Evolutionary conservation across 2,797 vertebrate genomes (phyloP).

Genomic region (Sebastes cheni): DNA sequence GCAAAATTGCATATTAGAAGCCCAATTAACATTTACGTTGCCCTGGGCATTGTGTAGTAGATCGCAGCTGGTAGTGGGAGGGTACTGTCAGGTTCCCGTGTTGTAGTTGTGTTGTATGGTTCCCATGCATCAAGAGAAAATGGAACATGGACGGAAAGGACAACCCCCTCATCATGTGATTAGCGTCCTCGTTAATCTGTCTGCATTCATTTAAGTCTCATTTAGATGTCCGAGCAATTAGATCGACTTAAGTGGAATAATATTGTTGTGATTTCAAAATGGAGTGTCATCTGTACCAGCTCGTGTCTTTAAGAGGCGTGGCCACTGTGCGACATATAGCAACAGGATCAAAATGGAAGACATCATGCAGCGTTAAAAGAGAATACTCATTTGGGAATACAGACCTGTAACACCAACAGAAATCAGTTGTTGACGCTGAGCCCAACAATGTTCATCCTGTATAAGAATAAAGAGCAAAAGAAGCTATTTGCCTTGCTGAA

Average conservation of each 20-base stretch:
- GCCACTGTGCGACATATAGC: neutral
- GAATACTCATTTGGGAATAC: neutral
- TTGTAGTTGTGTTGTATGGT: slow-evolving; percentile 11
- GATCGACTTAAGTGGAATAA: slow-evolving; percentile 75
- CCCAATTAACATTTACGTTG: slow-evolving; percentile 85
- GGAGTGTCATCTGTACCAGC: slow-evolving; percentile 55
- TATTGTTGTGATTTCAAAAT: slow-evolving; percentile 78
- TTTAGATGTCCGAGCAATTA: slow-evolving; percentile 77
- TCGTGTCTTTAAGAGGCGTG: slow-evolving; percentile 39
- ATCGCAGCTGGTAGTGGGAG: slow-evolving; percentile 70
- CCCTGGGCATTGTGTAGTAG: slow-evolving; percentile 74
- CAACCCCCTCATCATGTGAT: slow-evolving; percentile 71
- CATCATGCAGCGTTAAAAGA: neutral
- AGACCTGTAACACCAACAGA: neutral
- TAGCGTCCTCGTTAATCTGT: slow-evolving; percentile 75
- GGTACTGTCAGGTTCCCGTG: slow-evolving; percentile 52
- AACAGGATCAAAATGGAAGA: neutral
- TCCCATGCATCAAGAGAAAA: slow-evolving; percentile 27
- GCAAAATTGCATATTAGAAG: slow-evolving; percentile 84
- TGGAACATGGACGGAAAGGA: slow-evolving; percentile 68
- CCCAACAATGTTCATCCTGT: neutral
- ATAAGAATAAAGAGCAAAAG: neutral
- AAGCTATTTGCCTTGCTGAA: neutral
- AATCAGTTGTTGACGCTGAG: neutral
- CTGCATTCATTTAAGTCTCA: slow-evolving; percentile 78